Conservation (phyloP, 2,113 vertebrate genomes). For the Phaethon lepturus region DNA sequence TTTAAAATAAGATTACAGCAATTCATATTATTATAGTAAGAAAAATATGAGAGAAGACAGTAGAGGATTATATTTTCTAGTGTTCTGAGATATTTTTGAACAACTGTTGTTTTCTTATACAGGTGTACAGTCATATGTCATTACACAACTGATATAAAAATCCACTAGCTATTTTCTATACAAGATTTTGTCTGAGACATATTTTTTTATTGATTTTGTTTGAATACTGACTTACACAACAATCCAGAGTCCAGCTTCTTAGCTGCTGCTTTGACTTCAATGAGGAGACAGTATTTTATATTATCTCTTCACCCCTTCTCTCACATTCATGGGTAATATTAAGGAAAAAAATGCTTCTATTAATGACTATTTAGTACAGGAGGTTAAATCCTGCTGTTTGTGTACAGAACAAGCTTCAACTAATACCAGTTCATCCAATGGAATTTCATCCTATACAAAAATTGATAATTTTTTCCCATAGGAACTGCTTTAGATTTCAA, state of each 20-base stretch:
- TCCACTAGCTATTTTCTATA: not conserved
- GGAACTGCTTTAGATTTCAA: not conserved
- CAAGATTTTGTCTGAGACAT: not conserved
- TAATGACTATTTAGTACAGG: not conserved
- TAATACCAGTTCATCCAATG: not conserved
- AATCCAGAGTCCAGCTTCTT: not conserved
- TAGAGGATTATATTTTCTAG: not conserved
- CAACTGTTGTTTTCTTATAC: not conserved
- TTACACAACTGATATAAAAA: not conserved
- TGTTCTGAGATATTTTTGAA: not conserved
- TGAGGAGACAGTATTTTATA: not conserved
- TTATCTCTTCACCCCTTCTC: not conserved
- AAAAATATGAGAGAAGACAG: not conserved
- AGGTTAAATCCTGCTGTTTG: not conserved
- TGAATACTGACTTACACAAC: not conserved
- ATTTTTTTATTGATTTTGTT: not conserved
- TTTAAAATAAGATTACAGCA: not conserved
- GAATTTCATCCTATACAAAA: not conserved
- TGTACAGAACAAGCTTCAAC: not conserved
- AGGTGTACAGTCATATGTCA: fast-evolving
- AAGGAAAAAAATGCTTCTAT: not conserved
- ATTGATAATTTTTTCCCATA: not conserved
- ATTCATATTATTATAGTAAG: not conserved
- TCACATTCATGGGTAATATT: not conserved
- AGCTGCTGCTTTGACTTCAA: not conserved